Evolutionary conservation across 2,797 vertebrate species (phyloP), one percentile per base, ranked within the genome.

Genomic region (Prionace glauca): DNA sequence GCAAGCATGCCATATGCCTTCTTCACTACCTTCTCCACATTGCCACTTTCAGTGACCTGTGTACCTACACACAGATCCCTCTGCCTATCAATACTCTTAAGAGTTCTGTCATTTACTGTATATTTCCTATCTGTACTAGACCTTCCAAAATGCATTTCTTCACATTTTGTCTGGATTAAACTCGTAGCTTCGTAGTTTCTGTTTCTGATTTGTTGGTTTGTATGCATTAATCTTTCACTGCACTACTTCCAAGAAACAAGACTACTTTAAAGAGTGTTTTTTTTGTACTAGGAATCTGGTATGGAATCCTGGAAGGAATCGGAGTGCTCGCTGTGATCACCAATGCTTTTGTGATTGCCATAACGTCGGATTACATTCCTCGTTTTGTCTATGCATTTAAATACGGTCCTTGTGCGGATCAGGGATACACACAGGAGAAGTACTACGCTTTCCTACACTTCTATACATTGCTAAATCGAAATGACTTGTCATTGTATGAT

Each of bases 331-430:
- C 99, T 79, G 99, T 99, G 96, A 99, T 99, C 97, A 99, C 99
- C 96, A 99, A 99, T 65, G 99, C 99, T 62, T 99, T 99, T 62
- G 99, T 99, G 96, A 99, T 99, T 95, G 99, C 99, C 95, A 99
- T 99, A 96, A 99, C 99, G 96, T 99, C 99, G 0, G 99, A 99
- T 97, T 99, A 99, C 96, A 99, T 99, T 97, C 99, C 99, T 77
- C 99, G 99, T 96, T 99, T 99, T 96, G 99, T 99, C 96, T 99
- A 99, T 90, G 98, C 99, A 96, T 99, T 99, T 97, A 99, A 99
- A 97, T 99, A 99, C 0, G 99, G 99, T 3, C 99, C 99, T 18
- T 99, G 99, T 97, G 97, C 98, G 95, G 98, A 98, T 97, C 98
- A 98, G 96, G 98, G 98, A 56, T 98, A 98, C 96, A 98, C 98